These are phyloP conservation scores for Thera britannica DNA, from an alignment of 2,888 invertebrate genomes.

Conservation along the genomic window DNA sequence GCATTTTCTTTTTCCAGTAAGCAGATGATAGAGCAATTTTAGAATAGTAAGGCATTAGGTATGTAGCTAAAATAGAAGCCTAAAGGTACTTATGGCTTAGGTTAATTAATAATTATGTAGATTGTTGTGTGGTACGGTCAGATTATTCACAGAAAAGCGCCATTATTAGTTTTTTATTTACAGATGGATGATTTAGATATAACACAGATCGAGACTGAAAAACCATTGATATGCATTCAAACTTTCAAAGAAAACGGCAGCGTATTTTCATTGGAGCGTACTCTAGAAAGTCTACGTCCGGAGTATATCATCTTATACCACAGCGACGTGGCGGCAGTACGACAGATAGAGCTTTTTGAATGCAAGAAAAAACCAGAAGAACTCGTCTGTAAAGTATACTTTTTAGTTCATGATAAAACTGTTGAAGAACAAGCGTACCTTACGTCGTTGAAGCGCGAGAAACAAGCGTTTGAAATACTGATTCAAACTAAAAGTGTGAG, in stretches of 20 bases:
- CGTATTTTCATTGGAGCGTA: conserved; percentile 88
- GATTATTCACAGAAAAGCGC: too few relatives aligned
- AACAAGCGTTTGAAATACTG: conserved; percentile 96
- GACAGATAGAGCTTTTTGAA: conserved; percentile 95
- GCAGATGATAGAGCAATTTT: too few relatives aligned
- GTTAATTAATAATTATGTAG: too few relatives aligned
- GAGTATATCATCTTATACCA: conserved; percentile 96
- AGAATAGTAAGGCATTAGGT: too few relatives aligned
- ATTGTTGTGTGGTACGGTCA: too few relatives aligned
- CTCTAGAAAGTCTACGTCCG: conserved; percentile 88
- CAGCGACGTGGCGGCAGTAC: conserved; percentile 92
- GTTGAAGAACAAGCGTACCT: conserved; percentile 99
- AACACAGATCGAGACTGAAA: conserved; percentile 85
- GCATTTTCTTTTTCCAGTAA: too few relatives aligned
- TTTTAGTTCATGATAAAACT: conserved; percentile 95
- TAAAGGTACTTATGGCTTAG: too few relatives aligned
- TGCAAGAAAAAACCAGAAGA: conserved; percentile 80
- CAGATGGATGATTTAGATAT: conserved; percentile 89
- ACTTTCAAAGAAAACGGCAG: conserved; percentile 91
- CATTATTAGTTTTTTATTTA: conserved; percentile 43
- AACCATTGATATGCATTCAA: conserved; percentile 90
- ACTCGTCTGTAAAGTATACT: conserved; percentile 90
- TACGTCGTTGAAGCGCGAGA: conserved; percentile 95
- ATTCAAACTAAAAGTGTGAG: conserved; percentile 96
- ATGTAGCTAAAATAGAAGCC: too few relatives aligned